phyloP scores from a whole-genome alignment of 2,113 vertebrate genomes.

The Excalfactoria chinensis region DNA sequence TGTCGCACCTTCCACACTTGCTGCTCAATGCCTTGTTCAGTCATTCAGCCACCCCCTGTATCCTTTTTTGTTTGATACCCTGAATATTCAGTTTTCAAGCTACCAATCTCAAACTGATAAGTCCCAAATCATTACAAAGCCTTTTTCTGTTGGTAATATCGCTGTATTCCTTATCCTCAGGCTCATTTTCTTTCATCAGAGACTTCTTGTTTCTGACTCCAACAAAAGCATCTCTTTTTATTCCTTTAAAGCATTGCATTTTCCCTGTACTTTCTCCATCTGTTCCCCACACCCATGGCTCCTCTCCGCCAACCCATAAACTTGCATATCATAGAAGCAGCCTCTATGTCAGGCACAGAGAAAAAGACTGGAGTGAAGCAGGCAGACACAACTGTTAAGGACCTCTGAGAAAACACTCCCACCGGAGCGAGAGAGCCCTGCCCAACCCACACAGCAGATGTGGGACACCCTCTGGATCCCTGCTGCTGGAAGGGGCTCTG shows the following conservation, averaged over 20 bases:
- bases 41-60: too few species aligned
- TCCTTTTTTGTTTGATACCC: not conserved
- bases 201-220: not conserved
- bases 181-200: not conserved
- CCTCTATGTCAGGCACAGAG: not conserved
- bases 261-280: not conserved
- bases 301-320: not conserved
- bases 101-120: not conserved
- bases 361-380: not conserved
- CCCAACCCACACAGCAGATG: not conserved
- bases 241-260: not conserved
- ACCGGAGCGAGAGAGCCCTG: not conserved
- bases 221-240: not conserved
- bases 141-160: not conserved
- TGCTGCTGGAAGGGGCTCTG: fast-evolving
- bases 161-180: not conserved
- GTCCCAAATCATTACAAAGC: not conserved
- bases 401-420: not conserved
- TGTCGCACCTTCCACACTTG: not conserved
- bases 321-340: not conserved
- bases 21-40: not conserved
- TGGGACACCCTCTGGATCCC: not conserved
- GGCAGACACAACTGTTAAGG: not conserved
- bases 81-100: not conserved
- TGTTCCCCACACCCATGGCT: not conserved